Conservation (phyloP, 2,797 vertebrate genomes). For the Acrocephalus scirpaceus region DNA sequence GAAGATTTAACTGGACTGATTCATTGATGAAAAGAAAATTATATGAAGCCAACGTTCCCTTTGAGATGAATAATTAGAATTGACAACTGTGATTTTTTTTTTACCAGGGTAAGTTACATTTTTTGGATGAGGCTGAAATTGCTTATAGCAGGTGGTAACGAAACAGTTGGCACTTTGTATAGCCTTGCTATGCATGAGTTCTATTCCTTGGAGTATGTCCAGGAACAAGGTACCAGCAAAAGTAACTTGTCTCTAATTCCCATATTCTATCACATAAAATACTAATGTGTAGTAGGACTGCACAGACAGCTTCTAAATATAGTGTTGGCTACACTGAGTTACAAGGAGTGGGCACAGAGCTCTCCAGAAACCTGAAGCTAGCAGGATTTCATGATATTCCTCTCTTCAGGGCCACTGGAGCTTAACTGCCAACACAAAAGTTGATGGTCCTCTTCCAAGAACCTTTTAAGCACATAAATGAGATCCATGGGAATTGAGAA, state of each 20-base stretch:
- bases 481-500: not conserved
- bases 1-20: not conserved
- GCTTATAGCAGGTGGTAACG: not conserved
- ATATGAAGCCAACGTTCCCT: not conserved
- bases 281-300: not conserved
- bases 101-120: not conserved
- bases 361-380: not conserved
- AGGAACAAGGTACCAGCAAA: not conserved
- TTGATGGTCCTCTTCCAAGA: not conserved
- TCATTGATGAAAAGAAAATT: constrained; percentile 25
- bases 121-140: not conserved
- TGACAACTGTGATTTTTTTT: constrained; percentile 5
- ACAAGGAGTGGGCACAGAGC: not conserved
- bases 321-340: not conserved
- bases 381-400: not conserved
- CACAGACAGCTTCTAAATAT: not conserved
- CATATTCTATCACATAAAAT: not conserved
- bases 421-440: not conserved
- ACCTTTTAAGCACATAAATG: not conserved
- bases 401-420: not conserved
- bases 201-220: not conserved
- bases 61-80: constrained; percentile 1
- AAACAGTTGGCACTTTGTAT: not conserved
- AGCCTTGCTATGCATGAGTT: not conserved
- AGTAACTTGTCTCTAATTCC: not conserved